phyloP scores from a whole-genome alignment of 2,113 vertebrate genomes.

The Drymodes brunneopygia region DNA sequence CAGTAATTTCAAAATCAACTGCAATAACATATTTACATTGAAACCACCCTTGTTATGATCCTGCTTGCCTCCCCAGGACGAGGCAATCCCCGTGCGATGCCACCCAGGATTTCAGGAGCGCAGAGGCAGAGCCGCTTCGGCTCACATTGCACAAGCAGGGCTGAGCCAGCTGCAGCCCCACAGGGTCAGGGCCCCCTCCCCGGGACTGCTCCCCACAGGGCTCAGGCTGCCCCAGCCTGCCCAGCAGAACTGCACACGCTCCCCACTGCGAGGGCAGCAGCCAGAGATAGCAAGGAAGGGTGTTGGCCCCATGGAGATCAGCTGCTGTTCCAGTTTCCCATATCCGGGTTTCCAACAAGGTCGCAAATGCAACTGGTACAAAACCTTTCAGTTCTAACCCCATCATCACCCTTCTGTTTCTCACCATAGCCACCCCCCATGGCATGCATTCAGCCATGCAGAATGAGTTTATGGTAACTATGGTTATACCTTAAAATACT shows the following conservation, averaged over 20 bases:
- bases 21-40: neutral
- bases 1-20: neutral
- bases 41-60: neutral
- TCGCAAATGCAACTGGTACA: neutral
- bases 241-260: neutral
- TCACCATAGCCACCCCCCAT: fast-evolving
- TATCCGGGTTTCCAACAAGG: neutral
- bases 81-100: neutral
- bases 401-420: neutral
- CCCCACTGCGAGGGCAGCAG: neutral
- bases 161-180: neutral
- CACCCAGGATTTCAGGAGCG: fast-evolving
- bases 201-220: neutral
- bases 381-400: neutral
- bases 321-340: neutral
- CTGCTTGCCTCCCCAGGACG: fast-evolving
- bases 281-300: neutral
- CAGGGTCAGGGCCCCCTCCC: neutral
- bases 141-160: fast-evolving
- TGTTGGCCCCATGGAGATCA: neutral
- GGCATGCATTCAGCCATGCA: fast-evolving
- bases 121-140: fast-evolving
- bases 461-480: neutral
- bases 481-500: neutral
- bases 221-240: neutral